Evolutionary conservation across 2,888 invertebrate genomes (phyloP).

Genomic region (Drosophila paramelanica): DNA sequence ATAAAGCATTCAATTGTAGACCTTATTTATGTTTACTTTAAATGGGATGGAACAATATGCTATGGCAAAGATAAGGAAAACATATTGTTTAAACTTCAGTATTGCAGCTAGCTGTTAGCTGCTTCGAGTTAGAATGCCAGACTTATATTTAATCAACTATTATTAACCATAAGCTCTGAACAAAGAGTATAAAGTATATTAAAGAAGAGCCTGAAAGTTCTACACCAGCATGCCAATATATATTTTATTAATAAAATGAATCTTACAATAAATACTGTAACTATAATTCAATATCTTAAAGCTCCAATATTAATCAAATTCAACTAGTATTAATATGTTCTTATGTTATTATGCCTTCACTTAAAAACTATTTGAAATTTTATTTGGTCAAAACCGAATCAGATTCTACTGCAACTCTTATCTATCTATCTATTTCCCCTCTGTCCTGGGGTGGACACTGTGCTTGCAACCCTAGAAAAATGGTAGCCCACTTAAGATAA

Average conservation of each 20-base stretch:
- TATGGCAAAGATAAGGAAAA: neutral
- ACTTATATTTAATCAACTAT: neutral
- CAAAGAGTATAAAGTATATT: too few species aligned
- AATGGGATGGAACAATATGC: slow-evolving; percentile 22
- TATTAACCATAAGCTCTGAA: neutral
- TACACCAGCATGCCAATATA: too few species aligned
- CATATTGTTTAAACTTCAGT: too few species aligned
- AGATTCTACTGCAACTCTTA: slow-evolving; percentile 18
- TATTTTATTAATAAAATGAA: too few species aligned
- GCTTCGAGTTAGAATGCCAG: neutral
- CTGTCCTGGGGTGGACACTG: neutral
- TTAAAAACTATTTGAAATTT: slow-evolving; percentile 62
- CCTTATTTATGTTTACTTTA: slow-evolving; percentile 2
- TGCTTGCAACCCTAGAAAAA: slow-evolving; percentile 37
- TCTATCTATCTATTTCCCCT: too few species aligned
- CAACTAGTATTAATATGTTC: too few species aligned
- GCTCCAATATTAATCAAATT: too few species aligned
- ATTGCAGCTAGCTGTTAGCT: neutral
- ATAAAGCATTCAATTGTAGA: slow-evolving; percentile 18
- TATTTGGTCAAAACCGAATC: slow-evolving; percentile 30
- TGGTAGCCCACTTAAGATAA: slow-evolving; percentile 79
- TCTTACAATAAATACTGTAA: too few species aligned
- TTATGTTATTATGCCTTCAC: too few species aligned
- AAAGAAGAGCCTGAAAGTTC: too few species aligned
- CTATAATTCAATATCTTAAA: too few species aligned